Conservation (phyloP, 37 sponge, comb jelly and placozoan genomes). For the Halichondria panicea region DNA sequence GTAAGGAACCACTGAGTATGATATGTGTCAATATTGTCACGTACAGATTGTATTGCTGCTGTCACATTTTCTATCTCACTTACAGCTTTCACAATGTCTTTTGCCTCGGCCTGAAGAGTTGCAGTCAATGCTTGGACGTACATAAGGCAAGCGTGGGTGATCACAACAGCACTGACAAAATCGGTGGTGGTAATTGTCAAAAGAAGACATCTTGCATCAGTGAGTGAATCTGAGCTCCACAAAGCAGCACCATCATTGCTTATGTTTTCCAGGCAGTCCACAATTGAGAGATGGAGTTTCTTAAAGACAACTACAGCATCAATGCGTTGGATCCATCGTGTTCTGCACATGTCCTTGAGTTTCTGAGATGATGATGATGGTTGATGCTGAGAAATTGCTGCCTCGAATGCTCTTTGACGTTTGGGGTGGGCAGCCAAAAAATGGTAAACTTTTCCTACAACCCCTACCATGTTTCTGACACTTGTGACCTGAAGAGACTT, state of each 20-base stretch:
- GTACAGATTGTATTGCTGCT: constrained; percentile 32
- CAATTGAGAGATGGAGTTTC: constrained; percentile 19
- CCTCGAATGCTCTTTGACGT: constrained; percentile 19
- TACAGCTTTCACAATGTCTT: constrained; percentile 39
- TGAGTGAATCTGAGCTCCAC: constrained; percentile 45
- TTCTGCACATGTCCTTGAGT: constrained; percentile 63
- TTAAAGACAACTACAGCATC: constrained; percentile 35
- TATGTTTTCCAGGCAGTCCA: constrained; percentile 50
- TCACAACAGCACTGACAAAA: constrained; percentile 40
- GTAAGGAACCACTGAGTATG: constrained; percentile 45
- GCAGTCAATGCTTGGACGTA: constrained; percentile 44
- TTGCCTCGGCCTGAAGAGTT: constrained; percentile 19
- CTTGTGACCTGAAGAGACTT: constrained; percentile 9
- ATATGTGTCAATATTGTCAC: constrained; percentile 21
- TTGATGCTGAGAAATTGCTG: background rate
- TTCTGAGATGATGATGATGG: constrained; percentile 10
- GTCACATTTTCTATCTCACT: constrained; percentile 29
- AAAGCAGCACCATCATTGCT: constrained; percentile 6
- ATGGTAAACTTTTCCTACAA: constrained; percentile 4
- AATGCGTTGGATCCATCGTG: constrained; percentile 61
- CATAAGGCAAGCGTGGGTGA: constrained; percentile 31
- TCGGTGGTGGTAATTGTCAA: constrained; percentile 29
- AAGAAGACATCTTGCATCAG: constrained; percentile 42
- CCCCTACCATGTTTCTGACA: constrained; percentile 38
- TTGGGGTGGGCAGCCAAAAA: constrained; percentile 32